phyloP scores from a whole-genome alignment of 2,797 vertebrate species.

The Lepus townsendii region DNA sequence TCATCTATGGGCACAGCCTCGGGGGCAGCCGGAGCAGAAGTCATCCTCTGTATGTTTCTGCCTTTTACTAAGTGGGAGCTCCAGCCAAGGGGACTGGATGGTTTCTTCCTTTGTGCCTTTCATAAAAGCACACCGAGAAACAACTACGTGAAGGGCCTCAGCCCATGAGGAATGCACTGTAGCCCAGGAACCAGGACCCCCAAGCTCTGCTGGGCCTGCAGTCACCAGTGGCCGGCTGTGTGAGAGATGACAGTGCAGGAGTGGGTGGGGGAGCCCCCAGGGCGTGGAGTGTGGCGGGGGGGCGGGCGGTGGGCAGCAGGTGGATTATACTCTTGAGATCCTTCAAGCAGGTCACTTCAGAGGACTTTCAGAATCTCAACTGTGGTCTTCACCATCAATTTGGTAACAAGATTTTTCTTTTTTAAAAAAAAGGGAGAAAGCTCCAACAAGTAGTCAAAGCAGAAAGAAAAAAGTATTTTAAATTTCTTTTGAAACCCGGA shows the following conservation, averaged over 20 bases:
- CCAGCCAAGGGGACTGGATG: not conserved
- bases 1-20: not conserved
- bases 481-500: slow-evolving; percentile 49
- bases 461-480: slow-evolving; percentile 49
- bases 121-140: slow-evolving; percentile 36
- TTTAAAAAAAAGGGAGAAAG: not conserved
- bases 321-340: not conserved
- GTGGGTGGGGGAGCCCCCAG: too few relatives aligned
- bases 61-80: slow-evolving; percentile 25
- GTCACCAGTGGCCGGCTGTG: not conserved
- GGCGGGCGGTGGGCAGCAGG: fast-evolving
- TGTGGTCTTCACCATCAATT: slow-evolving; percentile 3
- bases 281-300: too few relatives aligned
- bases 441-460: not conserved
- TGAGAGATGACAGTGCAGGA: not conserved
- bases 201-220: not conserved
- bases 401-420: not conserved
- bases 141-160: not conserved
- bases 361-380: slow-evolving; percentile 12
- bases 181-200: not conserved
- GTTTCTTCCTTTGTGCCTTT: not conserved
- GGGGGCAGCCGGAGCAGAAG: not conserved
- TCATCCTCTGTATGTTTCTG: not conserved
- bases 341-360: not conserved
- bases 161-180: not conserved